Percentiles rank a stretch among this genome's conserved stretches.
Evolutionary conservation across 1,140 invertebrate species (phyloP).

Genomic region (Whitmania pigra): DNA sequence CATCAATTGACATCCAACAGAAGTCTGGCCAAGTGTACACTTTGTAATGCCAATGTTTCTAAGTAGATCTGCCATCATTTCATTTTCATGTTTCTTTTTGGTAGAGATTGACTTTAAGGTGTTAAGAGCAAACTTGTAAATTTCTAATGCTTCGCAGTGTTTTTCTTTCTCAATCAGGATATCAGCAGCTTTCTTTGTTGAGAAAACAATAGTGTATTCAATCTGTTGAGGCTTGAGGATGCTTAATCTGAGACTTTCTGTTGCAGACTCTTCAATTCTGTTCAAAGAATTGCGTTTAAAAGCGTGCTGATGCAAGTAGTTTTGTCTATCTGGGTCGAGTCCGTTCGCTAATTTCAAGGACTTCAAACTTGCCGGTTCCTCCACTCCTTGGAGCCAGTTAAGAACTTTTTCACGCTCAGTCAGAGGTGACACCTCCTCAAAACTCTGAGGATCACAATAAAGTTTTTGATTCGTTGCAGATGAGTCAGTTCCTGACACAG

Average conservation of each 20-base stretch:
- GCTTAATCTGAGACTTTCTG: too few species aligned
- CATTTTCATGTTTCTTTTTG: slow-evolving; percentile 6
- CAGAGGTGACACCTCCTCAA: slow-evolving; percentile 17
- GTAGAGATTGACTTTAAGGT: slow-evolving; percentile 4
- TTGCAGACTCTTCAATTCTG: too few species aligned
- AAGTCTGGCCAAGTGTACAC: slow-evolving; percentile 20
- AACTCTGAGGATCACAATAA: slow-evolving; percentile 8
- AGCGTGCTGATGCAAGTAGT: too few species aligned
- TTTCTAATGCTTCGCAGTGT: slow-evolving; percentile 1
- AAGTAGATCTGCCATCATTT: slow-evolving; percentile 18
- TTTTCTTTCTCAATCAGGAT: background rate
- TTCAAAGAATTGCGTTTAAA: too few species aligned
- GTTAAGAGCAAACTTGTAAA: slow-evolving; percentile 15
- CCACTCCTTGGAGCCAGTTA: slow-evolving; percentile 10
- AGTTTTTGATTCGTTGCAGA: background rate
- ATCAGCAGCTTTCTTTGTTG: slow-evolving; percentile 4
- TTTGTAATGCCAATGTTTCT: slow-evolving; percentile 18
- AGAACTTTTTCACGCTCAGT: slow-evolving; percentile 17
- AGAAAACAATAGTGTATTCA: background rate
- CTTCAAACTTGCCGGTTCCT: slow-evolving; percentile 4
- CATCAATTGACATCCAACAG: slow-evolving; percentile 22
- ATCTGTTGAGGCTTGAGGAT: too few species aligned
- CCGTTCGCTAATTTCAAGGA: too few species aligned
- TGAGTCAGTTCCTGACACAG: background rate
- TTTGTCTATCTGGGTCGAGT: too few species aligned